These are phyloP conservation scores for Aegypius monachus DNA, from an alignment of 2,113 vertebrate species.

Conservation along the genomic window DNA sequence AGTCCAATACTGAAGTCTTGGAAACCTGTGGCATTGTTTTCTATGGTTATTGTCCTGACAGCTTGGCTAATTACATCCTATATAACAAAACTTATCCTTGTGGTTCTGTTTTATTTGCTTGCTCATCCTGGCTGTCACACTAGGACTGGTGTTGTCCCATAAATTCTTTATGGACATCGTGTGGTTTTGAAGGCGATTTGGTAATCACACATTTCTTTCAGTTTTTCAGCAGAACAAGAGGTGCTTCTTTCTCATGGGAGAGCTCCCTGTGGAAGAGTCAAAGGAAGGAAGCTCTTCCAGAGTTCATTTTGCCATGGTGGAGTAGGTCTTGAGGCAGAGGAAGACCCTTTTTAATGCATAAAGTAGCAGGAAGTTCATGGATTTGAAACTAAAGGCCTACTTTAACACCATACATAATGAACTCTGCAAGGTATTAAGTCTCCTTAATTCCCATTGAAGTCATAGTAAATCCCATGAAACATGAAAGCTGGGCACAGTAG, in stretches of 20 bases:
- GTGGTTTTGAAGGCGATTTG: background rate
- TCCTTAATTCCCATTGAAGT: constrained; percentile 2
- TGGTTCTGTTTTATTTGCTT: background rate
- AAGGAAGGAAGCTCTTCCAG: background rate
- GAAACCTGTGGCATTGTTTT: background rate
- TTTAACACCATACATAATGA: background rate
- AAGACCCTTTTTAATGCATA: background rate
- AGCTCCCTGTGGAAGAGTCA: background rate
- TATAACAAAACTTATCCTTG: background rate
- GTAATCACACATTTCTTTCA: background rate
- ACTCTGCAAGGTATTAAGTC: background rate
- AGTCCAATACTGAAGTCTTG: background rate
- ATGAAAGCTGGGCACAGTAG: constrained; percentile 1
- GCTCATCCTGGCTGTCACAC: background rate
- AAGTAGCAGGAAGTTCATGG: background rate
- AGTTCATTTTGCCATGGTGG: background rate
- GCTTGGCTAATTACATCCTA: background rate
- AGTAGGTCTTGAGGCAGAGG: background rate
- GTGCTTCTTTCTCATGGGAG: background rate
- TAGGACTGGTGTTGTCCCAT: background rate
- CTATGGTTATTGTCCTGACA: background rate
- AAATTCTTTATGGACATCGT: fast-evolving
- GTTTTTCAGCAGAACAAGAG: background rate
- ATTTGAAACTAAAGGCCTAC: background rate
- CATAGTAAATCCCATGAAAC: background rate